Conservation (phyloP, 2,888 invertebrate species). For the Empis livida region DNA sequence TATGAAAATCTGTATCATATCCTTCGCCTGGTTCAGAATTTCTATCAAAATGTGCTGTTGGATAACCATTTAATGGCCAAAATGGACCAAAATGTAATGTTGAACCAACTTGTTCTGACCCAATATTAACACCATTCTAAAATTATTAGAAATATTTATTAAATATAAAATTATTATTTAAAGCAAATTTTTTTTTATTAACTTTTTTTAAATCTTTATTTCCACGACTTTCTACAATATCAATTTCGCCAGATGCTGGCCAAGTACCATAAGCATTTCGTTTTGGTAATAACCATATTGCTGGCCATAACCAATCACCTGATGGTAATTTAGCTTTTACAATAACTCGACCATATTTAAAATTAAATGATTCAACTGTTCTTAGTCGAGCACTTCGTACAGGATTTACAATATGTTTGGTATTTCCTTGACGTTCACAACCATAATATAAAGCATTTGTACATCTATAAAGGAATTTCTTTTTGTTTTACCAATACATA, state of each 20-base stretch:
- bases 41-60: slow-evolving; percentile 26
- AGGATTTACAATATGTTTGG: slow-evolving; percentile 45
- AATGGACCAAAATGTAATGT: slow-evolving; percentile 57
- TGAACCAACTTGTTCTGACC: slow-evolving; percentile 43
- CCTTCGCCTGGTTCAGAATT: slow-evolving; percentile 12
- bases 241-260: slow-evolving; percentile 62
- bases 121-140: slow-evolving; percentile 41
- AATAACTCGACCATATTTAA: slow-evolving; percentile 51
- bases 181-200: background rate
- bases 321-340: slow-evolving; percentile 53
- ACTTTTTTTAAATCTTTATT: slow-evolving; percentile 38
- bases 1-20: slow-evolving; percentile 39
- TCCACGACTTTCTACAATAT: slow-evolving; percentile 53
- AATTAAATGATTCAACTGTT: slow-evolving; percentile 48
- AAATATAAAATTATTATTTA: too few relatives aligned
- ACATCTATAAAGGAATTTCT: slow-evolving; percentile 37
- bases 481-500: background rate
- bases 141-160: background rate
- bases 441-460: slow-evolving; percentile 45
- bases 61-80: slow-evolving; percentile 41
- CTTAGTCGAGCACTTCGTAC: slow-evolving; percentile 52
- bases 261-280: slow-evolving; percentile 27
- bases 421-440: slow-evolving; percentile 43
- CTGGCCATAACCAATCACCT: slow-evolving; percentile 49
- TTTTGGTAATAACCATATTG: slow-evolving; percentile 55